Evolutionary conservation across 2,113 vertebrate genomes (phyloP), one percentile per base, ranked within the genome.

Genomic region (Thunnus maccoyii): DNA sequence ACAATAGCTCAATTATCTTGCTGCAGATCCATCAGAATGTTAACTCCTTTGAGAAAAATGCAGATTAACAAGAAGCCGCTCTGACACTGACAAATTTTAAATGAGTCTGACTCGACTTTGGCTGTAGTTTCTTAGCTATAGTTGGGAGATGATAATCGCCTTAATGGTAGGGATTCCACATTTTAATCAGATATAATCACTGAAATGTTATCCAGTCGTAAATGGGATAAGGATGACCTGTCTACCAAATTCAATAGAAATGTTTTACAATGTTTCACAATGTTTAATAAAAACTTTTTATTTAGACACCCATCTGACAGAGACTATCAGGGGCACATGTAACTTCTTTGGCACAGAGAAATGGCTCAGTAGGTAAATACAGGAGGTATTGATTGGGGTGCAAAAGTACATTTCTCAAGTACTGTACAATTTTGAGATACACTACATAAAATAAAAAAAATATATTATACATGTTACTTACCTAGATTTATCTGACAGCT

Each of bases 191-290:
- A 78, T 76, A 75, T 52, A 57, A 56, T 61, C 18, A 25, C 47
- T 15, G 8, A 15, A 80, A 75, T 68, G n/a, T 54, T 78, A 85
- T 71, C 48, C 78, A n/a, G 48, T 36, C 20, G 18, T 36, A 69
- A 52, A 70, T 56, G 73, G 58, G 63, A 75, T 81, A n/a, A 73
- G 72, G 51, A 44, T 61, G 73, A 66, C 69, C 46, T 25, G 0
- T 47, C 47, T 17, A 36, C 12, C 32, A 48, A 20, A 68, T 67
- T 30, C 47, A 56, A 63, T 64, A 62, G n/a, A 48, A 67, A 61
- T 11, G 48, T 58, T 1, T 51, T 41, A 41, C 36, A 41, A 9
- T 41, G 36, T 41, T 9, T 41, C 36, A 41, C 36, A 41, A 41
- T 41, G 36, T 41, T 41, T 41, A 41, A 41, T 41, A 9, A 41